phyloP scores from a whole-genome alignment of 2,888 invertebrate species.

The Lasioglossum morio region DNA sequence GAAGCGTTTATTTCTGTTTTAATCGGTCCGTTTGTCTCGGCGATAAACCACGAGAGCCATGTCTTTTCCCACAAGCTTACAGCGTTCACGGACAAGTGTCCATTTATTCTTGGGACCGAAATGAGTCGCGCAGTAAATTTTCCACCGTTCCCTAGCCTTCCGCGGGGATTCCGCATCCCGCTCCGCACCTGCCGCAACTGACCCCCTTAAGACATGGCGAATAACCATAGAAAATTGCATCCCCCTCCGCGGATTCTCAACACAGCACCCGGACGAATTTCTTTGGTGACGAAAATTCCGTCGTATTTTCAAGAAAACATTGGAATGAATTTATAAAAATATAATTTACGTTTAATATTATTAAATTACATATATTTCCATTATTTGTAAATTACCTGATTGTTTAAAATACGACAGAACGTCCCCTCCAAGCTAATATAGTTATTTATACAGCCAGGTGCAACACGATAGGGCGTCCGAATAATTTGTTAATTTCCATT shows the following conservation, averaged over 20 bases:
- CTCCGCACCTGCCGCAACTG: slow-evolving; percentile 13
- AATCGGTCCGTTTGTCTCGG: slow-evolving; percentile 63
- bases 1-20: slow-evolving; percentile 69
- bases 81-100: slow-evolving; percentile 60
- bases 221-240: slow-evolving; percentile 56
- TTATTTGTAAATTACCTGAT: too few relatives aligned
- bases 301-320: too few relatives aligned
- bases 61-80: slow-evolving; percentile 60
- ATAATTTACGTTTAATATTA: too few relatives aligned
- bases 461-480: too few relatives aligned
- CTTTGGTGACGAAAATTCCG: neutral
- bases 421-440: too few relatives aligned
- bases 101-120: slow-evolving; percentile 63
- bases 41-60: slow-evolving; percentile 61
- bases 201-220: slow-evolving; percentile 12
- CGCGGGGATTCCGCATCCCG: slow-evolving; percentile 16
- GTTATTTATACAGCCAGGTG: too few relatives aligned
- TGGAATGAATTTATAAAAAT: too few relatives aligned
- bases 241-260: neutral
- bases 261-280: neutral
- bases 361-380: too few relatives aligned
- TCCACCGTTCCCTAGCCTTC: slow-evolving; percentile 27
- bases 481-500: too few relatives aligned
- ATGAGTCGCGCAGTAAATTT: slow-evolving; percentile 65
- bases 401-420: too few relatives aligned